Evolutionary conservation across 1,140 invertebrate genomes (phyloP).

Genomic region (Calephelis nemesis): DNA sequence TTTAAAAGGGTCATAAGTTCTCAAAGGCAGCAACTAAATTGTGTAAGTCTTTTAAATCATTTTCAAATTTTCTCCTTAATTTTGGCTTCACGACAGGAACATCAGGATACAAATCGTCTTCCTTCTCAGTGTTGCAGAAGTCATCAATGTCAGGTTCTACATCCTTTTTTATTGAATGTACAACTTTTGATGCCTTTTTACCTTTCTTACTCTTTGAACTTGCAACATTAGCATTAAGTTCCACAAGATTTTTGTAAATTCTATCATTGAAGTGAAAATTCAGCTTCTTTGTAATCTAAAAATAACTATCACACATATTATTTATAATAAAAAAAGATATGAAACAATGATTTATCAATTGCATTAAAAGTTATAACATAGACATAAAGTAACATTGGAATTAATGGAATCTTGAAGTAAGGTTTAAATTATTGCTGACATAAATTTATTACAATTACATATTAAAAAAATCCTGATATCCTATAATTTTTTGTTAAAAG

Average conservation of each 20-base stretch:
- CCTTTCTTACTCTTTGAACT: slow-evolving; percentile 46
- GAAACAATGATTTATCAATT: no score
- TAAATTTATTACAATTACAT: no score
- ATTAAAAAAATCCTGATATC: no score
- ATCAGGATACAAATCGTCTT: slow-evolving; percentile 53
- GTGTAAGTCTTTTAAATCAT: slow-evolving; percentile 55
- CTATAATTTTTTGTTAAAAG: no score
- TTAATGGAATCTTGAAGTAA: background rate
- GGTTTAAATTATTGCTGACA: no score
- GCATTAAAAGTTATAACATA: no score
- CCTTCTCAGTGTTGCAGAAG: slow-evolving; percentile 59
- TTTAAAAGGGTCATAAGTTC: slow-evolving; percentile 52
- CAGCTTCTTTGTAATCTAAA: slow-evolving; percentile 68
- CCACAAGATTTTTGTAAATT: slow-evolving; percentile 73
- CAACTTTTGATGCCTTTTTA: slow-evolving; percentile 37
- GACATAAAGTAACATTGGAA: background rate
- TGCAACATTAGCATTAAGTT: slow-evolving; percentile 63
- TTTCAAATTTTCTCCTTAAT: slow-evolving; percentile 49
- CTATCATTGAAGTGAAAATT: slow-evolving; percentile 75
- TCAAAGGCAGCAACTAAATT: slow-evolving; percentile 57
- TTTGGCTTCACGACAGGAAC: slow-evolving; percentile 57
- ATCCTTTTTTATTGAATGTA: slow-evolving; percentile 48
- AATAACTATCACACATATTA: slow-evolving; percentile 23
- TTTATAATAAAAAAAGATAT: background rate
- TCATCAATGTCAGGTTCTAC: slow-evolving; percentile 74